A percentile compares a stretch with the other conserved stretches of the same genome.
These are phyloP conservation scores for Falco novaeseelandiae DNA, from an alignment of 2,797 vertebrate species.

Conservation along the genomic window DNA sequence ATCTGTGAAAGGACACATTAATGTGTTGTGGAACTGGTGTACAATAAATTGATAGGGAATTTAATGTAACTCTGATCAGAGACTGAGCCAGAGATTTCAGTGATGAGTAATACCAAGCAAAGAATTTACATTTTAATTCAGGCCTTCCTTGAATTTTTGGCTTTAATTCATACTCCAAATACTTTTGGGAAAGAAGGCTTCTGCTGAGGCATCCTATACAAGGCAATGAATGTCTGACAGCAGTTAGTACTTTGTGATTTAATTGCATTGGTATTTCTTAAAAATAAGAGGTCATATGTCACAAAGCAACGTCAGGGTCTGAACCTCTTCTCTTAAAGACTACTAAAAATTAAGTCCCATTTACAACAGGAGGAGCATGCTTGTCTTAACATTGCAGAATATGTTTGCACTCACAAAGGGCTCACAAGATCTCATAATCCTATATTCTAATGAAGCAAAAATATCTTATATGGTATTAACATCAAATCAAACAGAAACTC, in stretches of 20 bases:
- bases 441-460: constrained; percentile 32
- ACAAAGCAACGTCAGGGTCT: background rate
- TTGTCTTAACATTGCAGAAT: background rate
- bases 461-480: background rate
- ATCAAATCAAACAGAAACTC: constrained; percentile 40
- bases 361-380: background rate
- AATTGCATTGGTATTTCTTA: constrained; percentile 14
- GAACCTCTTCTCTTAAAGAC: background rate
- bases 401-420: background rate
- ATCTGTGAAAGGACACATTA: constrained; percentile 16
- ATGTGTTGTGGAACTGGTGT: background rate
- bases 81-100: background rate
- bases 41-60: constrained; percentile 13
- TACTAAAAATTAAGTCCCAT: background rate
- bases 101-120: background rate
- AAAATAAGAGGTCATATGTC: constrained; percentile 18
- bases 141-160: background rate
- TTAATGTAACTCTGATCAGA: constrained; percentile 9
- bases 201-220: constrained; percentile 7
- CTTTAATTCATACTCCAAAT: background rate
- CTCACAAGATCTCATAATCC: constrained; percentile 42
- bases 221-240: constrained; percentile 12
- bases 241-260: constrained; percentile 9
- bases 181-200: background rate
- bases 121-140: constrained; percentile 24